A percentile compares a stretch with the other conserved stretches of the same genome.
These are phyloP conservation scores for Habropoda laboriosa DNA, from an alignment of 1,140 invertebrate species.

Conservation along the genomic window DNA sequence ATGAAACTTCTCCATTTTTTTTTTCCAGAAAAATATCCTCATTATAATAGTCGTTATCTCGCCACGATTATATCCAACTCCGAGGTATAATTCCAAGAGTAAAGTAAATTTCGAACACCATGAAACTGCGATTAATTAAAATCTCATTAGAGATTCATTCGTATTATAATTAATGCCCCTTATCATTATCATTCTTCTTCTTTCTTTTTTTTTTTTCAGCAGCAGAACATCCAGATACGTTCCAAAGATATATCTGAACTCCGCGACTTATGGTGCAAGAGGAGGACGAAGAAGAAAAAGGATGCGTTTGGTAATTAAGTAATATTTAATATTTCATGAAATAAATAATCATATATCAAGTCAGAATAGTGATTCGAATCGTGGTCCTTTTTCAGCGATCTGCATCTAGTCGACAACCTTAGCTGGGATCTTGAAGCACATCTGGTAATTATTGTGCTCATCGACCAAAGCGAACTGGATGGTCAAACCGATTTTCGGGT, in stretches of 20 bases:
- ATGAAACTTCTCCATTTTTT: no score
- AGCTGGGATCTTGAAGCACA: conserved; percentile 63
- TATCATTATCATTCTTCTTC: background rate
- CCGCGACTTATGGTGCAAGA: no score
- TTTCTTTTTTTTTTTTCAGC: background rate
- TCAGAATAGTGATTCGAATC: background rate
- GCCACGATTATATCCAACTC: background rate
- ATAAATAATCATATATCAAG: no score
- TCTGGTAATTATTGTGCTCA: conserved; percentile 28
- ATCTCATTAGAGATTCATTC: background rate
- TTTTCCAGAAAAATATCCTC: background rate
- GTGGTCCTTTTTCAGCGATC: background rate
- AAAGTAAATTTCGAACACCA: background rate
- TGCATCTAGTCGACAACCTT: conserved; percentile 46
- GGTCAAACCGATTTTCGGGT: conserved; percentile 57
- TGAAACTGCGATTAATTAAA: background rate
- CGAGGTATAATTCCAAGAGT: background rate
- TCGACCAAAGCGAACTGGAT: conserved; percentile 64
- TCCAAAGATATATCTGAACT: no score
- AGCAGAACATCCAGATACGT: background rate
- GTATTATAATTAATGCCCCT: background rate
- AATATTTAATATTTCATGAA: background rate
- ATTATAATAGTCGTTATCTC: no score
- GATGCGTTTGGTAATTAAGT: background rate
- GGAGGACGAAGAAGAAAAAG: no score